A percentile compares a stretch with the other conserved stretches of the same genome.
Conservation (phyloP, 1,140 invertebrate genomes). For the Tenebrio molitor region DNA sequence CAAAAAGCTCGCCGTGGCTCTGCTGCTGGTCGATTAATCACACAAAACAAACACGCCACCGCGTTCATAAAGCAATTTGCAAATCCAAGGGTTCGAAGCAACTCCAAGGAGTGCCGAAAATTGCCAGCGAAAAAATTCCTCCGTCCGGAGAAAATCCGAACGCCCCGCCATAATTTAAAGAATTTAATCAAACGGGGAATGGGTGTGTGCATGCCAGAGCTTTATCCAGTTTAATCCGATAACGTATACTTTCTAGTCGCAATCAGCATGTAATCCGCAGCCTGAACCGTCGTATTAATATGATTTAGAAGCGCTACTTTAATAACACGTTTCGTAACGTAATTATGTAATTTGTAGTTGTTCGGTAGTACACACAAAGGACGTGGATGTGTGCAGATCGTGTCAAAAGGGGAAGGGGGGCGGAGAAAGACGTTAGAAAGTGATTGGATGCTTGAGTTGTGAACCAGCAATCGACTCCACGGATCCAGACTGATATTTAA, state of each 20-base stretch:
- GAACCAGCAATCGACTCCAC: no score
- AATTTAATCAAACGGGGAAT: slow-evolving; percentile 31
- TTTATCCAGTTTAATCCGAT: slow-evolving; percentile 20
- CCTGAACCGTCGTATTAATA: slow-evolving; percentile 36
- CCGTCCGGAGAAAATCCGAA: neutral
- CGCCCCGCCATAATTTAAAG: neutral
- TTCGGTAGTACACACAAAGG: no score
- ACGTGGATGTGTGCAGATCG: neutral
- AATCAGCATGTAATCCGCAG: slow-evolving; percentile 35
- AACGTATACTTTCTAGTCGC: slow-evolving; percentile 33
- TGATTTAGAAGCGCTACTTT: slow-evolving; percentile 33
- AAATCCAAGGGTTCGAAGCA: slow-evolving; percentile 9
- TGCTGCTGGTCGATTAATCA: neutral
- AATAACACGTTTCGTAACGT: slow-evolving; percentile 24
- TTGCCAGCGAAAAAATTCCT: neutral
- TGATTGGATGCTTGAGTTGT: neutral
- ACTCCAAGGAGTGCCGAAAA: neutral
- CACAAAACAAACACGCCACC: neutral
- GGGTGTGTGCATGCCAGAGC: slow-evolving; percentile 4
- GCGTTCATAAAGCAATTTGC: neutral
- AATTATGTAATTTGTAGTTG: slow-evolving; percentile 35
- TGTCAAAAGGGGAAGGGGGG: neutral
- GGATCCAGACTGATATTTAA: no score
- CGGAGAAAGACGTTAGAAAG: neutral
- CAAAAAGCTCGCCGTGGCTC: neutral